A percentile compares a stretch with the other conserved stretches of the same genome.
These are phyloP conservation scores for Psammodynastes pulverulentus DNA, from an alignment of 2,113 vertebrate species.

Conservation along the genomic window DNA sequence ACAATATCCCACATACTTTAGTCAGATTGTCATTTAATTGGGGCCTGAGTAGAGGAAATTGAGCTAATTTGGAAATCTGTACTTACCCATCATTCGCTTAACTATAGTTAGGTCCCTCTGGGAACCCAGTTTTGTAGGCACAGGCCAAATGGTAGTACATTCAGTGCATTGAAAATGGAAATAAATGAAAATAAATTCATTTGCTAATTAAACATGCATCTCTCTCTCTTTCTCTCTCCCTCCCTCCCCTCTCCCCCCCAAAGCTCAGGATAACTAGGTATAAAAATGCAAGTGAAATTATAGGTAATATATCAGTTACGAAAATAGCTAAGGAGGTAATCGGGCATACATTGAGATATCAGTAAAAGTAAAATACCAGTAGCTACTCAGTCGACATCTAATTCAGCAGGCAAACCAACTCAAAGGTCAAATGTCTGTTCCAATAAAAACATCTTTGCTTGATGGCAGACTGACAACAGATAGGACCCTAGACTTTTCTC, in stretches of 20 bases:
- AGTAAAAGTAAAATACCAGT: not conserved
- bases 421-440: not conserved
- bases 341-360: not conserved
- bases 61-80: not conserved
- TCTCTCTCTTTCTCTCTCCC: too few species aligned
- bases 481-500: not conserved
- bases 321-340: not conserved
- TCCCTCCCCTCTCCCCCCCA: too few species aligned
- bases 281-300: not conserved
- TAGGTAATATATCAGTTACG: not conserved
- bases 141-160: accelerated
- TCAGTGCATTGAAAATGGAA: not conserved
- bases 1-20: not conserved
- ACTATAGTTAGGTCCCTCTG: not conserved
- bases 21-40: not conserved
- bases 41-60: not conserved
- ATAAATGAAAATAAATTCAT: not conserved
- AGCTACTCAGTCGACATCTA: not conserved
- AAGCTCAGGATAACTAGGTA: not conserved
- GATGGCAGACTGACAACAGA: not conserved
- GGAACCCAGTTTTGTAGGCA: not conserved
- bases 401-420: not conserved
- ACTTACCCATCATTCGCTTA: not conserved
- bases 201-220: not conserved
- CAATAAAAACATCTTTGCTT: not conserved